Evolutionary conservation across 1,140 invertebrate genomes (phyloP).

Genomic region (Aphelinus certus): DNA sequence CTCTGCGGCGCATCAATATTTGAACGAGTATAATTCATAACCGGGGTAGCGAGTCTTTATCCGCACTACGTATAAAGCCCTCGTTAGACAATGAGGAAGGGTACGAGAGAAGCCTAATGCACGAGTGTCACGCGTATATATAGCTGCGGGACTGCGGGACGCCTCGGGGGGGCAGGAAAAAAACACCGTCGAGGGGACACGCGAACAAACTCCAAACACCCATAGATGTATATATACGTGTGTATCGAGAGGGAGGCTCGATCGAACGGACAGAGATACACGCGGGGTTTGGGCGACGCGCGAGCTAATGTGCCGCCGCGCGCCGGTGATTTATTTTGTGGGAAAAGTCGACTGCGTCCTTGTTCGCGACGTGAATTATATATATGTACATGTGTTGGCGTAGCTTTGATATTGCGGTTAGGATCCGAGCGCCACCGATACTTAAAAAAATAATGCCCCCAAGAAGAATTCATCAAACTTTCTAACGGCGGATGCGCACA

Average conservation of each 20-base stretch:
- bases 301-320: constrained; percentile 1
- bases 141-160: neutral
- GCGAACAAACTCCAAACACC: neutral
- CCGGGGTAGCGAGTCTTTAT: neutral
- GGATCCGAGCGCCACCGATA: too few species aligned
- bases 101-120: neutral
- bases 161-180: constrained; percentile 10
- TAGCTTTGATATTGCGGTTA: too few species aligned
- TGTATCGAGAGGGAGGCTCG: neutral
- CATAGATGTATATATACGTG: constrained; percentile 33
- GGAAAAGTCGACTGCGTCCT: neutral
- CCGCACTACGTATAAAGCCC: constrained; percentile 7
- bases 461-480: too few species aligned
- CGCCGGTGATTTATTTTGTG: constrained; percentile 26
- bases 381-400: too few species aligned
- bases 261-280: constrained; percentile 5
- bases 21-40: constrained; percentile 23
- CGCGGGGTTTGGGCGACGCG: neutral
- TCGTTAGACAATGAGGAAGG: neutral
- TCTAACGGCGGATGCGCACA: too few species aligned
- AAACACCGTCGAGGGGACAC: neutral
- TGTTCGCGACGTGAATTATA: neutral
- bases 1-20: constrained; percentile 10
- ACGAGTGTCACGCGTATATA: too few species aligned
- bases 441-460: too few species aligned